Conservation (phyloP, 1,140 invertebrate species). For the Aphaenogaster floridana region DNA sequence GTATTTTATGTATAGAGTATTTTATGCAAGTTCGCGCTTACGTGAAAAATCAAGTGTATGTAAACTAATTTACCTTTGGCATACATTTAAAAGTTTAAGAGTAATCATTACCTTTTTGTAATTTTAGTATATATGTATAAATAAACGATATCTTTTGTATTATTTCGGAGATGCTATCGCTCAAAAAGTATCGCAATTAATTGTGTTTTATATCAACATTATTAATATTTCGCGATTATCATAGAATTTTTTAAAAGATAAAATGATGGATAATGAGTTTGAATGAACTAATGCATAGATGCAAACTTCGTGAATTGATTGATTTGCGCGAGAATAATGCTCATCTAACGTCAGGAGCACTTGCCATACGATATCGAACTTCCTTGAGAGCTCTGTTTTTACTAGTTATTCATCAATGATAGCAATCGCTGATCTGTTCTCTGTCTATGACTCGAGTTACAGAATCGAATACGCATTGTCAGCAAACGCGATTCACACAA, state of each 20-base stretch:
- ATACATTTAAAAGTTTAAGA: neutral
- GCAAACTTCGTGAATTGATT: neutral
- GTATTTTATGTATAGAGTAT: neutral
- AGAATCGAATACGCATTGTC: constrained; percentile 11
- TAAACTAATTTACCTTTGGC: neutral
- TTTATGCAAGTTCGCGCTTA: neutral
- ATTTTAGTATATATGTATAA: neutral
- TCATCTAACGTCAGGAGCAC: neutral
- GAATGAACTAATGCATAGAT: neutral
- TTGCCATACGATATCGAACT: neutral
- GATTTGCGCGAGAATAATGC: constrained; percentile 5
- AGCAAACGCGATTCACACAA: neutral
- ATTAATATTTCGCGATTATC: too few species aligned
- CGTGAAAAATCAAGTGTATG: neutral
- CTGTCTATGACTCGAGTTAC: neutral
- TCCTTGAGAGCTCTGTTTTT: neutral
- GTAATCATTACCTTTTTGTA: neutral
- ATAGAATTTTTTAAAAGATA: neutral
- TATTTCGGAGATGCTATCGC: neutral
- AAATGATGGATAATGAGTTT: neutral
- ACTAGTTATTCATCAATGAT: constrained; percentile 18
- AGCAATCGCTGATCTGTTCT: constrained; percentile 22
- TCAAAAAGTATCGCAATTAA: neutral
- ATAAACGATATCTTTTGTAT: neutral
- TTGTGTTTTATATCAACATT: neutral